These are phyloP conservation scores for Trematomus loennbergii DNA, from an alignment of 2,113 vertebrate genomes.

Conservation along the genomic window DNA sequence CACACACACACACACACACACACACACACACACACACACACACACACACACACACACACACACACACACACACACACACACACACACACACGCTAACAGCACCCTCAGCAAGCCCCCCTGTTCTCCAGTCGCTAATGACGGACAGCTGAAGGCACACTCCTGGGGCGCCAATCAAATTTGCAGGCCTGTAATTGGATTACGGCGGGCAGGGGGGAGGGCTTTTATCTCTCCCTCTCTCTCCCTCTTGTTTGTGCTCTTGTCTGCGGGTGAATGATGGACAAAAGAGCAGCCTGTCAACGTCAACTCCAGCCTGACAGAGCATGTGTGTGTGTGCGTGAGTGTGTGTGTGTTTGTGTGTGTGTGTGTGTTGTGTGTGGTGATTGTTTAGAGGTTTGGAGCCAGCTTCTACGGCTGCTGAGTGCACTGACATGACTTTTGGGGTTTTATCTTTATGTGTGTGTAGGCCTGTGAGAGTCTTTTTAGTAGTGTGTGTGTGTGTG, in stretches of 20 bases:
- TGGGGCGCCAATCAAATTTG: constrained; percentile 98
- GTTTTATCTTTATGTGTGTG: constrained; percentile 29
- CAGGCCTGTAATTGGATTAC: constrained; percentile 96
- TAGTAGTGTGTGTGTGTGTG: constrained; percentile 17
- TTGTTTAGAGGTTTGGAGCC: constrained; percentile 48
- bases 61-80: constrained; percentile 87
- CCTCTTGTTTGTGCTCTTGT: constrained; percentile 87
- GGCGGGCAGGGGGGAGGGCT: constrained; percentile 88
- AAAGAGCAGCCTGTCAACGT: constrained; percentile 95
- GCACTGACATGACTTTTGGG: constrained; percentile 40
- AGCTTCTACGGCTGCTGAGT: constrained; percentile 35
- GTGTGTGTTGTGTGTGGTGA: constrained; percentile 32
- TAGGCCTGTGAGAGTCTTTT: constrained; percentile 40
- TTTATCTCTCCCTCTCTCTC: constrained; percentile 84
- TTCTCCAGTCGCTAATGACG: constrained; percentile 94
- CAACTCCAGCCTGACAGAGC: constrained; percentile 81
- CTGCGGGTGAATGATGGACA: constrained; percentile 93
- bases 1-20: constrained; percentile 89
- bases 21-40: constrained; percentile 72
- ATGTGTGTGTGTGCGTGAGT: constrained; percentile 46
- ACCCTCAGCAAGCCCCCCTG: constrained; percentile 66
- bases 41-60: constrained; percentile 81
- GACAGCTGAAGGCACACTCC: constrained; percentile 99
- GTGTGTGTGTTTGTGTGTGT: constrained; percentile 44
- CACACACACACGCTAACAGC: constrained; percentile 68